Evolutionary conservation across 2,113 vertebrate genomes (phyloP).

Genomic region (Toxotes jaculatrix): DNA sequence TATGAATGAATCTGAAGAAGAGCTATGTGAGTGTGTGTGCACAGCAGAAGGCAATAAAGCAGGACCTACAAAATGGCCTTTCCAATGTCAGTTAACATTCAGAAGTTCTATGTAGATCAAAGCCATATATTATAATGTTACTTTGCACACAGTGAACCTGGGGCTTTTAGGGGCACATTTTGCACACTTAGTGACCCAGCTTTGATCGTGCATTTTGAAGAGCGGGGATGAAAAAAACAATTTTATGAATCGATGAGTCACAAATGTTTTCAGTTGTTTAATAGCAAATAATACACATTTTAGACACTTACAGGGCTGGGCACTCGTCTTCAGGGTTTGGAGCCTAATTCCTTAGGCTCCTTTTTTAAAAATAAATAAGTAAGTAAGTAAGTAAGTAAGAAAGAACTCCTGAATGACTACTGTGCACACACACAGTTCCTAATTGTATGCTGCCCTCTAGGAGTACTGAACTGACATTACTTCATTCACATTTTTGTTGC

Average conservation of each 20-base stretch:
- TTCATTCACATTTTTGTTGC: background rate
- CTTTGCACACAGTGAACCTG: background rate
- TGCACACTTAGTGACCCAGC: background rate
- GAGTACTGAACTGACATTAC: background rate
- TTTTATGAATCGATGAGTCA: background rate
- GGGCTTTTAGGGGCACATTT: background rate
- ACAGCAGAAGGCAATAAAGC: no score
- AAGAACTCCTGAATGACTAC: background rate
- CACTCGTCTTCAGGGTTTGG: background rate
- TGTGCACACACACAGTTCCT: background rate
- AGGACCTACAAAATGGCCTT: background rate
- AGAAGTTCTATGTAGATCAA: background rate
- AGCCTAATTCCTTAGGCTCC: no score
- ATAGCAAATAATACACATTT: background rate
- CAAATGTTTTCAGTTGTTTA: background rate
- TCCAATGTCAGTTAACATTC: background rate
- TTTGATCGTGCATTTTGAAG: background rate
- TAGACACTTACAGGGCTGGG: background rate
- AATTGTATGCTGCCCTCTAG: conserved; percentile 47
- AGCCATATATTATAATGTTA: no score
- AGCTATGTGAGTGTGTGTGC: no score
- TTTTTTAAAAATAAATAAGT: no score
- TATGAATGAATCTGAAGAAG: no score
- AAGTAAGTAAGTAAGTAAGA: background rate
- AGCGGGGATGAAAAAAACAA: no score